Percentiles rank a stretch among this genome's conserved stretches.
These are phyloP conservation scores for Augochlora pura DNA, from an alignment of 1,140 invertebrate genomes.

Conservation along the genomic window DNA sequence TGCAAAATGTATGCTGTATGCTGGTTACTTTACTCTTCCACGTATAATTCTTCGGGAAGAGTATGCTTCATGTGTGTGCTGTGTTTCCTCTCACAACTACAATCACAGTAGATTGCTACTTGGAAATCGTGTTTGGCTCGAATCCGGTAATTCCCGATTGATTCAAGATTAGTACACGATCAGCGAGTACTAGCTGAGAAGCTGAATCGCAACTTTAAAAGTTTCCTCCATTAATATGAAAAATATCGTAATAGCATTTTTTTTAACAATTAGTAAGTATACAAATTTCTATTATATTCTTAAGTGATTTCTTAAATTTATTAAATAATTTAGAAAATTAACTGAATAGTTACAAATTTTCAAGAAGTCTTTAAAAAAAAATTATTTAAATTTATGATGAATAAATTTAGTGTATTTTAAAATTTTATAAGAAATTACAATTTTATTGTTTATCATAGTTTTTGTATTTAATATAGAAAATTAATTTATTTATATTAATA, in stretches of 20 bases:
- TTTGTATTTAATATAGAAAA: not conserved
- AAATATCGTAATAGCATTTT: constrained; percentile 5
- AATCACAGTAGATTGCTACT: not conserved
- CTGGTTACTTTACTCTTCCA: not conserved
- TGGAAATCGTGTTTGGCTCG: not conserved
- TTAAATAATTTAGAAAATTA: not conserved
- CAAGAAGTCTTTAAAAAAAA: not conserved
- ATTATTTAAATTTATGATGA: not conserved
- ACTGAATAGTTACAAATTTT: not conserved
- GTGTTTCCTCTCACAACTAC: constrained; percentile 12
- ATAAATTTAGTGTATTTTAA: not conserved
- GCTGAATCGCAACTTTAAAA: not conserved
- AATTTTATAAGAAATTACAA: not conserved
- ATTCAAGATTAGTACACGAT: constrained; percentile 14
- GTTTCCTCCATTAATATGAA: constrained; percentile 26
- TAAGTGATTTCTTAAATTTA: not conserved
- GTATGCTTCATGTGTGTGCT: not conserved
- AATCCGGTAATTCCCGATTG: constrained; percentile 51
- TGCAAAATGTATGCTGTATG: not conserved
- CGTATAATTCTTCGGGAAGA: not conserved
- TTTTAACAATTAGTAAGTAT: constrained; percentile 48
- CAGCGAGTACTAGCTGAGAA: not conserved
- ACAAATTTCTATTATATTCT: not conserved
- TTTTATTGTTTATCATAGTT: not conserved
- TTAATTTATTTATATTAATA: not conserved